phyloP scores from a whole-genome alignment of 1,140 invertebrate species.

The Plodia interpunctella region DNA sequence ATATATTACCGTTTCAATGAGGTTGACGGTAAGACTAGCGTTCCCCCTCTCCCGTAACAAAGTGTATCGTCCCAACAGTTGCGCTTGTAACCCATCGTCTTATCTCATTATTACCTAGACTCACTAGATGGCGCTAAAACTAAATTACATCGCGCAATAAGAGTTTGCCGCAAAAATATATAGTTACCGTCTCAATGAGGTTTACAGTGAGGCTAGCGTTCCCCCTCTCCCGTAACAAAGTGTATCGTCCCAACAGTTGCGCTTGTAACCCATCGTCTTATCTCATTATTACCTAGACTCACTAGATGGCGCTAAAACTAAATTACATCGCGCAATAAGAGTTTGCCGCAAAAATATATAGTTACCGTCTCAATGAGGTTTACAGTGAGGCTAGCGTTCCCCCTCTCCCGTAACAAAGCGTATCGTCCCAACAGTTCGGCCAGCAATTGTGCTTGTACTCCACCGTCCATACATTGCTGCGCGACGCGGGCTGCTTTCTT shows the following conservation, averaged over 20 bases:
- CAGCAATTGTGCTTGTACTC: constrained; percentile 96
- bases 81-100: constrained; percentile 97
- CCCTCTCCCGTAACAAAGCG: constrained; percentile 95
- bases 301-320: no score
- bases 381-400: constrained; percentile 87
- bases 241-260: no score
- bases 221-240: no score
- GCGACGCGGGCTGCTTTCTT: constrained; percentile 97
- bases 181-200: no score
- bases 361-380: constrained; percentile 77
- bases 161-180: no score
- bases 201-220: no score
- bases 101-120: constrained; percentile 87
- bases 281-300: no score
- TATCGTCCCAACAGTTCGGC: constrained; percentile 97
- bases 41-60: constrained; percentile 97
- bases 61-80: constrained; percentile 95
- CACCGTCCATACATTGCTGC: constrained; percentile 98
- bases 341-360: neutral
- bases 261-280: no score
- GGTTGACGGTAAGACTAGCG: constrained; percentile 81
- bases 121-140: no score
- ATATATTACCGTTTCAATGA: constrained; percentile 76
- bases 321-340: no score
- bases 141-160: no score